Evolutionary conservation across 2,113 vertebrate genomes (phyloP).

Genomic region (Nothobranchius furzeri): DNA sequence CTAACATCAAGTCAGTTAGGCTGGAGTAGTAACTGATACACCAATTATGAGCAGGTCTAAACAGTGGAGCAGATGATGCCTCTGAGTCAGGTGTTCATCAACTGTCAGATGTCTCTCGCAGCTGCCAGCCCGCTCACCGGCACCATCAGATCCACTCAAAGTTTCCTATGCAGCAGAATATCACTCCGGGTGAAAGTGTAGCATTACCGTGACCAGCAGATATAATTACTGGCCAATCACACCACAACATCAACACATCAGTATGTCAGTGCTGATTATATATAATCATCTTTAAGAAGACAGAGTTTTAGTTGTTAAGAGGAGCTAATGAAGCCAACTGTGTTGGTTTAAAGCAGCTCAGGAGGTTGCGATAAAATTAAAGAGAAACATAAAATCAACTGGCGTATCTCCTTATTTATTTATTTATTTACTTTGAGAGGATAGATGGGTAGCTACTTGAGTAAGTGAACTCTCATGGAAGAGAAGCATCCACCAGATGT

Average conservation of each 20-base stretch:
- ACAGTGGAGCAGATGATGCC: constrained; percentile 40
- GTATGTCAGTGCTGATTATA: constrained; percentile 61
- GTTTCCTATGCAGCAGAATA: constrained; percentile 31
- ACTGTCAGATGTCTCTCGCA: constrained; percentile 33
- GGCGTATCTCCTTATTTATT: neutral
- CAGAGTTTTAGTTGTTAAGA: constrained; percentile 21
- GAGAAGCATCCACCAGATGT: constrained; percentile 44
- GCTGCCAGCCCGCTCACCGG: constrained; percentile 21
- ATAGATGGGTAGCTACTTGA: constrained; percentile 15
- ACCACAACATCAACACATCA: constrained; percentile 48
- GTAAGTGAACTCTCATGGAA: constrained; percentile 28
- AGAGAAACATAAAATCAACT: neutral
- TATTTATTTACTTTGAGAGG: constrained; percentile 1
- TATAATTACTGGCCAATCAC: constrained; percentile 55
- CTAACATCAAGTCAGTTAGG: constrained; percentile 14
- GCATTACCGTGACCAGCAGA: constrained; percentile 47
- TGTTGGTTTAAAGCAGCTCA: constrained; percentile 1
- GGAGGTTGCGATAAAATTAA: constrained; percentile 17
- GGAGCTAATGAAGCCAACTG: constrained; percentile 6
- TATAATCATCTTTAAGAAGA: constrained; percentile 33
- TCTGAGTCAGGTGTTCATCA: constrained; percentile 47
- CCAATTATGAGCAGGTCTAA: constrained; percentile 45
- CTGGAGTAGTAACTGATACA: constrained; percentile 16
- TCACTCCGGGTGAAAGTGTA: constrained; percentile 20
- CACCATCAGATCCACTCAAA: constrained; percentile 19